Evolutionary conservation across 2,888 invertebrate species (phyloP).

Genomic region (Cryptophagus acutangulus): DNA sequence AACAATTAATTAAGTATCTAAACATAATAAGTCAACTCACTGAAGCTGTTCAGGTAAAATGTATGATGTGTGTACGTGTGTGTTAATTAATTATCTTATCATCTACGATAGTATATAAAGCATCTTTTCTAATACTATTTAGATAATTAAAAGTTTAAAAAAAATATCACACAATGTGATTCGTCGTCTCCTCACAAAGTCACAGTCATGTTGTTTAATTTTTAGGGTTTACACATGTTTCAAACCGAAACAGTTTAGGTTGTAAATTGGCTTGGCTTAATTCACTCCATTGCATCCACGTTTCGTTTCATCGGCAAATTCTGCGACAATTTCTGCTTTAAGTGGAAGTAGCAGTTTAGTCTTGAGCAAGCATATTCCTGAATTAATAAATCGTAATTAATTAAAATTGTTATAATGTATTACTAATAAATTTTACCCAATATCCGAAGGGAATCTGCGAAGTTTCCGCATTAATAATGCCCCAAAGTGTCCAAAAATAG

Average conservation of each 20-base stretch:
- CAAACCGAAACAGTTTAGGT: not conserved
- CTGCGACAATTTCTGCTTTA: constrained; percentile 34
- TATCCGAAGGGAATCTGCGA: constrained; percentile 92
- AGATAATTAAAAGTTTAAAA: too few relatives aligned
- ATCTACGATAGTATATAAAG: too few relatives aligned
- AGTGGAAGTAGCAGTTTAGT: constrained; percentile 35
- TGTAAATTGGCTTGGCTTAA: constrained; percentile 10
- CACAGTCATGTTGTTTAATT: constrained; percentile 20
- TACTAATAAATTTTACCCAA: too few relatives aligned
- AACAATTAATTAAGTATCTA: too few relatives aligned
- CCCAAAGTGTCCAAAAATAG: constrained; percentile 93
- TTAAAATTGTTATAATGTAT: constrained; percentile 12
- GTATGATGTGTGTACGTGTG: too few relatives aligned
- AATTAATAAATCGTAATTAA: not conserved
- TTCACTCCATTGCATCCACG: constrained; percentile 26
- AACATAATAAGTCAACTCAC: too few relatives aligned
- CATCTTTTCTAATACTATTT: too few relatives aligned
- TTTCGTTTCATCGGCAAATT: constrained; percentile 37
- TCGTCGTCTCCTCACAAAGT: constrained; percentile 18
- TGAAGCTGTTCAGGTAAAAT: too few relatives aligned
- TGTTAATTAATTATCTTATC: too few relatives aligned
- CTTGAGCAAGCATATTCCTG: constrained; percentile 39
- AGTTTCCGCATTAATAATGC: constrained; percentile 78
- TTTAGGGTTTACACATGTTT: not conserved
- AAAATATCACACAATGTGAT: constrained; percentile 25